Conservation (phyloP, 2,113 vertebrate genomes). For the Kobus ellipsiprymnus region DNA sequence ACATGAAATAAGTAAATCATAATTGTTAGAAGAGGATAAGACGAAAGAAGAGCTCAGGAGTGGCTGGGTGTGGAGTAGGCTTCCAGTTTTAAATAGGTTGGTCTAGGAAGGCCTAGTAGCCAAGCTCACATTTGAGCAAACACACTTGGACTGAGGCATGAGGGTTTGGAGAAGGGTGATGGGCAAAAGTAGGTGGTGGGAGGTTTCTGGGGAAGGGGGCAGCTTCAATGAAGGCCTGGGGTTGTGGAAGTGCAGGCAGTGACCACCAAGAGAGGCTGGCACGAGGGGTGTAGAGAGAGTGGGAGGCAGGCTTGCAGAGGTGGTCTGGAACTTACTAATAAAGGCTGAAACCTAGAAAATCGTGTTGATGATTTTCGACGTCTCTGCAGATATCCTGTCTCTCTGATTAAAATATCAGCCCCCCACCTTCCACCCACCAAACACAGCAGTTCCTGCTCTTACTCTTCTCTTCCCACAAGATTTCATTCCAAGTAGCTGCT, state of each 20-base stretch:
- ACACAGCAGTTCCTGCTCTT: neutral
- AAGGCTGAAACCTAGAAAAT: neutral
- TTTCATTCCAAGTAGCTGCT: neutral
- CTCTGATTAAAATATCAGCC: neutral
- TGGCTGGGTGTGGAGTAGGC: neutral
- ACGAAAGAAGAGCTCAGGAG: neutral
- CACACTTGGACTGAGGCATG: neutral
- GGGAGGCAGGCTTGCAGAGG: no score
- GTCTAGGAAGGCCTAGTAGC: neutral
- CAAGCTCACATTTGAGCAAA: neutral
- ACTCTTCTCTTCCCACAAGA: neutral
- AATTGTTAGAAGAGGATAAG: neutral
- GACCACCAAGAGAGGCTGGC: neutral
- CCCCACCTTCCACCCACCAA: neutral
- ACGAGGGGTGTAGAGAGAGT: rapidly evolving
- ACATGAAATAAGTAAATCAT: neutral
- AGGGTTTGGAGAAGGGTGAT: neutral
- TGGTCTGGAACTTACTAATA: neutral
- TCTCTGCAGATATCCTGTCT: neutral
- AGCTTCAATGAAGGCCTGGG: neutral
- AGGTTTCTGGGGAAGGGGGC: neutral
- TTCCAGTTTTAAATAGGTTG: neutral
- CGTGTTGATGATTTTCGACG: neutral
- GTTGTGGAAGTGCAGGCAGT: rapidly evolving
- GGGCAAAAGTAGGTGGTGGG: neutral